These are phyloP conservation scores for Eilema depressum DNA, from an alignment of 2,888 invertebrate genomes.

Conservation along the genomic window DNA sequence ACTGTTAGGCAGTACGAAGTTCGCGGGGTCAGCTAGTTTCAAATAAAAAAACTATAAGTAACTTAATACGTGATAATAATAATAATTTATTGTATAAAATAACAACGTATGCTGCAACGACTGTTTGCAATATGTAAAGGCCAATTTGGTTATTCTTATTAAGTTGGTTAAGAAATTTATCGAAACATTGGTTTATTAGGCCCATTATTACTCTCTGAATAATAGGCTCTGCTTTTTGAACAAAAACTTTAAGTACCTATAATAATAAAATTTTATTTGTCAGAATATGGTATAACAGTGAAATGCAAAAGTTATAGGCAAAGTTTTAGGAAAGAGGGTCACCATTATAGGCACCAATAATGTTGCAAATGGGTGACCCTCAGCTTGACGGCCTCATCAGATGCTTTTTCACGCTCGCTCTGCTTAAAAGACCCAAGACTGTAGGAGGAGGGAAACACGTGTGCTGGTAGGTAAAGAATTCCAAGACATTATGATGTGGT, in stretches of 20 bases:
- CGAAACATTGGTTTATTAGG: not conserved
- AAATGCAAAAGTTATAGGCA: no score
- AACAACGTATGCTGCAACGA: not conserved
- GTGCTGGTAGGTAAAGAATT: no score
- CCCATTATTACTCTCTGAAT: not conserved
- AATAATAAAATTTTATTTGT: not conserved
- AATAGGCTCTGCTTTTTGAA: not conserved
- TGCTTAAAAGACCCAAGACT: no score
- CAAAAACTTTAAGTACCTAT: not conserved
- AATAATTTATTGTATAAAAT: not conserved
- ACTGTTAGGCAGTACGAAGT: no score
- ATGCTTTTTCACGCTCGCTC: no score
- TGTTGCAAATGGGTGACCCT: no score
- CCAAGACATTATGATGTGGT: no score
- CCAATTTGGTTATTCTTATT: constrained; percentile 8
- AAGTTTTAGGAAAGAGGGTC: no score
- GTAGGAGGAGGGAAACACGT: no score
- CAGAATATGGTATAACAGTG: not conserved
- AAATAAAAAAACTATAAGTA: not conserved
- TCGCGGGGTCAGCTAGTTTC: no score
- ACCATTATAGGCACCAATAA: no score
- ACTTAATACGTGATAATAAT: not conserved
- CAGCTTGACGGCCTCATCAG: no score
- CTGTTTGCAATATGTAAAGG: constrained; percentile 13
- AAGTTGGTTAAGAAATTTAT: constrained; percentile 7